Percentiles rank a stretch among this genome's conserved stretches.
Evolutionary conservation across 2,113 vertebrate genomes (phyloP).

Genomic region (Carassius carassius): DNA sequence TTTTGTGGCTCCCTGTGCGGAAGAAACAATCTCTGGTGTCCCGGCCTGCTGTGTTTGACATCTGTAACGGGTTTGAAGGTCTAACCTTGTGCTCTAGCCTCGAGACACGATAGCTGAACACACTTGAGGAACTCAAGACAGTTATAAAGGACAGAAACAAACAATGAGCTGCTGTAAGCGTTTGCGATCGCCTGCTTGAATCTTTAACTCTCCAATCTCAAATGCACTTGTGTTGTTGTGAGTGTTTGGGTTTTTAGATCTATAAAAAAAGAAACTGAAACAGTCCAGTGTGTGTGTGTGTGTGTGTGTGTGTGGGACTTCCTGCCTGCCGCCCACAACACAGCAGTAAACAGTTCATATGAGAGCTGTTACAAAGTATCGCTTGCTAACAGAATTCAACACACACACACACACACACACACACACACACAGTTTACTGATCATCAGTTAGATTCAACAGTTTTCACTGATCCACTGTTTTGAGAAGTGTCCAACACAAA

Average conservation of each 20-base stretch:
- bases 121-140: background rate
- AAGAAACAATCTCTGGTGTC: background rate
- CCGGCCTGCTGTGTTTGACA: constrained; percentile 7
- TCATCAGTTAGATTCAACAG: background rate
- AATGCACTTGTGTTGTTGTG: background rate
- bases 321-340: background rate
- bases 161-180: background rate
- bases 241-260: background rate
- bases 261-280: background rate
- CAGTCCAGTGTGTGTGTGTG: background rate
- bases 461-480: background rate
- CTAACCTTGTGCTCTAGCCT: background rate
- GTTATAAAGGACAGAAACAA: background rate
- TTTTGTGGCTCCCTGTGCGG: constrained; percentile 27
- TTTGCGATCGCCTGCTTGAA: too few species aligned
- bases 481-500: background rate
- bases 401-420: constrained; percentile 30
- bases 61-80: constrained; percentile 19
- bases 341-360: constrained; percentile 42
- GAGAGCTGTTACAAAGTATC: constrained; percentile 64
- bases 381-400: constrained; percentile 44
- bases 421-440: background rate
- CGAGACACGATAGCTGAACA: background rate
- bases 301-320: constrained; percentile 24
- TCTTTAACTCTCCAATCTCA: background rate